Evolutionary conservation across 1,140 invertebrate species (phyloP).

Genomic region (Lepidostoma basale): DNA sequence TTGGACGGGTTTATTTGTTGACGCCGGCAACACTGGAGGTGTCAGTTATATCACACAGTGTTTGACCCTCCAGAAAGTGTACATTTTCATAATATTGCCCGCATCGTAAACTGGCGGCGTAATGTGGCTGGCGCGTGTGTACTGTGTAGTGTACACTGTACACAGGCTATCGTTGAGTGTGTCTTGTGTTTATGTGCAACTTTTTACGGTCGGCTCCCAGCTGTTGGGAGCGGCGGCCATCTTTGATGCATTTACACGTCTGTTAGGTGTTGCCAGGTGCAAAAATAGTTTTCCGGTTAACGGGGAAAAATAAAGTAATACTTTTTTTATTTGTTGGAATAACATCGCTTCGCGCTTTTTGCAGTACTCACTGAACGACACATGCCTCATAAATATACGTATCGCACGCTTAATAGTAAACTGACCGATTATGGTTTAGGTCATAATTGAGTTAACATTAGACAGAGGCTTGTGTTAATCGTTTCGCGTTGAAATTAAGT

Average conservation of each 20-base stretch:
- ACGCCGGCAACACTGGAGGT: background rate
- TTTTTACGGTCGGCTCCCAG: constrained; percentile 15
- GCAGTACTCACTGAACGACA: too few relatives aligned
- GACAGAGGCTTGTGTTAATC: too few relatives aligned
- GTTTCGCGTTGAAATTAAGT: too few relatives aligned
- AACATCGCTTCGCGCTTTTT: too few relatives aligned
- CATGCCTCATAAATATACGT: too few relatives aligned
- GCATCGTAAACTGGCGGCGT: constrained; percentile 1
- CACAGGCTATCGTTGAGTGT: too few relatives aligned
- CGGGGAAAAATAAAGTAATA: background rate
- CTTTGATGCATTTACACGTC: background rate
- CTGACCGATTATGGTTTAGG: too few relatives aligned
- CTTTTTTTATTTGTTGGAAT: too few relatives aligned
- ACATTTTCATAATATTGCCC: background rate
- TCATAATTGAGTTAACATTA: too few relatives aligned
- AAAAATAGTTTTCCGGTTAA: background rate
- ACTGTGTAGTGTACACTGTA: too few relatives aligned
- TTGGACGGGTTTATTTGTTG: background rate
- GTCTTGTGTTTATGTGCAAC: constrained; percentile 2
- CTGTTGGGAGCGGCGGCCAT: constrained; percentile 2
- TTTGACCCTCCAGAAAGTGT: background rate
- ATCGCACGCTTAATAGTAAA: too few relatives aligned
- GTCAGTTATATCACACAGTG: background rate
- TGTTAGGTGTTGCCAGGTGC: background rate
- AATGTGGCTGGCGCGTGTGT: background rate